These are phyloP conservation scores for Merodon equestris DNA, from an alignment of 2,888 invertebrate species.

Conservation along the genomic window DNA sequence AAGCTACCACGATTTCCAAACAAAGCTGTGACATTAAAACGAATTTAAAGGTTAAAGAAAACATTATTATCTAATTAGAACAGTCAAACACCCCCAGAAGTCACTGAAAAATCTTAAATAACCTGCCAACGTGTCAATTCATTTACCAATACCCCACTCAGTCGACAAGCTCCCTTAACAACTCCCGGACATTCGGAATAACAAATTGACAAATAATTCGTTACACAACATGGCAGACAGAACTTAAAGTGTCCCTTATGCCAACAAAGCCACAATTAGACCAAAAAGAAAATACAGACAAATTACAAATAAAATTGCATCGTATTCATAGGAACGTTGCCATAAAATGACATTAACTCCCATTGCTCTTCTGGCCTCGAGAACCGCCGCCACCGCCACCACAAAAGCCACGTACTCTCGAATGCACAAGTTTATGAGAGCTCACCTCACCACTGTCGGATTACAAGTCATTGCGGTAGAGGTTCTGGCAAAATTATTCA, in stretches of 20 bases:
- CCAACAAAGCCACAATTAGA: constrained; percentile 34
- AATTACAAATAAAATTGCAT: constrained; percentile 37
- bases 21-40: too few relatives aligned
- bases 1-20: too few relatives aligned
- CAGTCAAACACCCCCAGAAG: too few relatives aligned
- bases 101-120: too few relatives aligned
- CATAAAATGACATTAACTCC: constrained; percentile 45
- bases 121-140: too few relatives aligned
- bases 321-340: constrained; percentile 27
- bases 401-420: constrained; percentile 36
- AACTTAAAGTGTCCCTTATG: constrained; percentile 41
- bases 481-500: constrained; percentile 62
- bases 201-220: constrained; percentile 42
- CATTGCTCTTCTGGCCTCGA: not conserved
- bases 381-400: not conserved
- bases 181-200: too few relatives aligned
- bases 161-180: too few relatives aligned
- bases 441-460: constrained; percentile 65
- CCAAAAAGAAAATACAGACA: not conserved
- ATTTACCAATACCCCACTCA: too few relatives aligned
- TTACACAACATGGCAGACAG: constrained; percentile 30
- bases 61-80: too few relatives aligned
- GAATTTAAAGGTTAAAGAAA: too few relatives aligned
- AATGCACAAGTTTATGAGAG: constrained; percentile 44
- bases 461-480: constrained; percentile 63